phyloP scores from a whole-genome alignment of 2,113 vertebrate genomes.

The Dasyprocta punctata region DNA sequence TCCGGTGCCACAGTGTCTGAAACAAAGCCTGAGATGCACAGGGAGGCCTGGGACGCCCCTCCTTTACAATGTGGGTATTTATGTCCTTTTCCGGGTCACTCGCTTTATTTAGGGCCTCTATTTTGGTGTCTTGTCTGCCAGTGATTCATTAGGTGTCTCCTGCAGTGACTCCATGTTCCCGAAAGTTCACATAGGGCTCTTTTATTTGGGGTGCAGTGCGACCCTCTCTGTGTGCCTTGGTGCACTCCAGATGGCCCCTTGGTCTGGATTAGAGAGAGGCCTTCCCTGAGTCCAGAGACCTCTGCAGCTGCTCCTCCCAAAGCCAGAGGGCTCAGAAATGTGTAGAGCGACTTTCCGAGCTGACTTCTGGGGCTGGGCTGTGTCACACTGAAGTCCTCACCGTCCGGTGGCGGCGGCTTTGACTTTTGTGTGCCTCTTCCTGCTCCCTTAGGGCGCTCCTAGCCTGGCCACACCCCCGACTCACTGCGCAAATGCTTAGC shows the following conservation, averaged over 20 bases:
- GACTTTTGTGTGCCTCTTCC: neutral
- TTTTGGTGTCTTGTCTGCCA: conserved; percentile 66
- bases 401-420: fast-evolving
- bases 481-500: neutral
- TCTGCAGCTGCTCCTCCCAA: neutral
- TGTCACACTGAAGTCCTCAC: neutral
- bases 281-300: neutral
- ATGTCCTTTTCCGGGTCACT: conserved; percentile 74
- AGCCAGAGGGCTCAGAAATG: neutral
- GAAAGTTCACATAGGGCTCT: conserved; percentile 13
- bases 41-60: neutral
- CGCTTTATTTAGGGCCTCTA: conserved; percentile 75
- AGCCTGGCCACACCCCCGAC: neutral
- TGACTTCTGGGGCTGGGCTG: neutral
- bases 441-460: neutral
- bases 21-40: neutral
- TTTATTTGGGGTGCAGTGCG: conserved; percentile 33
- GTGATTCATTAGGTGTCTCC: conserved; percentile 73
- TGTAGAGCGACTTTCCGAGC: neutral
- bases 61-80: conserved; percentile 52
- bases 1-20: neutral
- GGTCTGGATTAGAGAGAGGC: neutral
- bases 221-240: neutral
- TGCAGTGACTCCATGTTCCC: neutral
- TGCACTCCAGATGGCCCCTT: neutral